A percentile compares a stretch with the other conserved stretches of the same genome.
phyloP scores from a whole-genome alignment of 2,797 vertebrate species.

The Cossypha dichroa region DNA sequence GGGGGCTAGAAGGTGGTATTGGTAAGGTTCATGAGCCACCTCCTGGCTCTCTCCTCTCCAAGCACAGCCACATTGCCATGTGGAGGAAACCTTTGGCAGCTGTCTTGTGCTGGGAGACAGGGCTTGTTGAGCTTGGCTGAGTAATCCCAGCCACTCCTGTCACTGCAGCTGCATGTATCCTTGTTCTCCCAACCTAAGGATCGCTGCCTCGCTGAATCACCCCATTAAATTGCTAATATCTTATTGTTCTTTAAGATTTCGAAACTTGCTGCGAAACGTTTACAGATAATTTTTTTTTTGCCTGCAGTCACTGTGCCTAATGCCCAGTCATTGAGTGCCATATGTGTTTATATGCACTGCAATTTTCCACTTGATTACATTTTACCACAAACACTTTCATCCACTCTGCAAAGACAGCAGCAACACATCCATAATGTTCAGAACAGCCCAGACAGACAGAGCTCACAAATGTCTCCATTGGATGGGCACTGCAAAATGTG shows the following conservation, averaged over 20 bases:
- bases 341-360: slow-evolving; percentile 81
- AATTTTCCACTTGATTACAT: slow-evolving; percentile 82
- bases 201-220: slow-evolving; percentile 73
- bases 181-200: slow-evolving; percentile 70
- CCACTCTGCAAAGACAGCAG: slow-evolving; percentile 72
- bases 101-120: slow-evolving; percentile 30
- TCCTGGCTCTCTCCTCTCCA: slow-evolving; percentile 18
- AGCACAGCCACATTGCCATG: slow-evolving; percentile 19
- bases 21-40: neutral
- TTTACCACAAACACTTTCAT: slow-evolving; percentile 78
- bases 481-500: neutral
- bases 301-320: slow-evolving; percentile 80
- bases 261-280: slow-evolving; percentile 79
- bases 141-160: slow-evolving; percentile 45
- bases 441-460: slow-evolving; percentile 62
- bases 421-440: slow-evolving; percentile 71
- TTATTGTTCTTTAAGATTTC: slow-evolving; percentile 79
- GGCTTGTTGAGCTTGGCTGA: slow-evolving; percentile 64
- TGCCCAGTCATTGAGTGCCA: slow-evolving; percentile 78
- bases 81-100: slow-evolving; percentile 54
- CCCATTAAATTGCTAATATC: slow-evolving; percentile 80
- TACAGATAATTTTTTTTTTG: slow-evolving; percentile 78
- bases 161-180: slow-evolving; percentile 67
- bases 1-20: slow-evolving; percentile 11
- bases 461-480: neutral